These are phyloP conservation scores for Lasioglossum marginatum DNA, from an alignment of 2,888 invertebrate genomes.

Conservation along the genomic window DNA sequence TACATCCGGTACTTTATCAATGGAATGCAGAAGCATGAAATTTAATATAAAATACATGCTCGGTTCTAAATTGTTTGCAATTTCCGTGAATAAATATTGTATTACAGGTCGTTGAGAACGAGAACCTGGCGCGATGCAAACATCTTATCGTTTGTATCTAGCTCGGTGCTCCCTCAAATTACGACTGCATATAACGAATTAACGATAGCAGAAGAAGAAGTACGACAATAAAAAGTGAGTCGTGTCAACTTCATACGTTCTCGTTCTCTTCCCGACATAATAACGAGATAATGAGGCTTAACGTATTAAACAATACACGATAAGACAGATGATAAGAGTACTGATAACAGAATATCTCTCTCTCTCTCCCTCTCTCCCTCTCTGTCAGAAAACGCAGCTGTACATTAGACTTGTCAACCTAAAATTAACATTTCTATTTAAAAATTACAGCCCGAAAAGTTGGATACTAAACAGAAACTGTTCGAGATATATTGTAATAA, in stretches of 20 bases:
- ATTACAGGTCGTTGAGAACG: neutral
- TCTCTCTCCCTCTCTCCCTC: conserved; percentile 1
- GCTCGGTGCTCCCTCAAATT: conserved; percentile 49
- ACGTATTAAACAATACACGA: conserved; percentile 67
- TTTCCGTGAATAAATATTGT: conserved; percentile 11
- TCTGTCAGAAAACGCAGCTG: conserved; percentile 15
- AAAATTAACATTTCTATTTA: neutral
- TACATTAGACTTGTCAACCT: conserved; percentile 15
- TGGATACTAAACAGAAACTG: neutral
- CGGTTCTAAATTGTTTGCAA: neutral
- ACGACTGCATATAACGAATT: conserved; percentile 34
- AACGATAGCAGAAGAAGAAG: conserved; percentile 42
- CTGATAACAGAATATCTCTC: conserved; percentile 57
- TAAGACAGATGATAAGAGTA: conserved; percentile 63
- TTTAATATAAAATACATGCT: neutral
- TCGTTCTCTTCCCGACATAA: conserved; percentile 55
- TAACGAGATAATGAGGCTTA: conserved; percentile 70
- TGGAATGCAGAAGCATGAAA: neutral
- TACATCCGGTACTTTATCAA: neutral
- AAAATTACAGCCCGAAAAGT: neutral
- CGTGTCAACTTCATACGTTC: conserved; percentile 43
- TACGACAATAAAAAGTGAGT: conserved; percentile 36
- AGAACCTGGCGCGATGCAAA: conserved; percentile 17
- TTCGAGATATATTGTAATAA: neutral
- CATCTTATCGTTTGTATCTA: conserved; percentile 21